Evolutionary conservation across 2,113 vertebrate genomes (phyloP).

Genomic region (Phasianus colchicus): DNA sequence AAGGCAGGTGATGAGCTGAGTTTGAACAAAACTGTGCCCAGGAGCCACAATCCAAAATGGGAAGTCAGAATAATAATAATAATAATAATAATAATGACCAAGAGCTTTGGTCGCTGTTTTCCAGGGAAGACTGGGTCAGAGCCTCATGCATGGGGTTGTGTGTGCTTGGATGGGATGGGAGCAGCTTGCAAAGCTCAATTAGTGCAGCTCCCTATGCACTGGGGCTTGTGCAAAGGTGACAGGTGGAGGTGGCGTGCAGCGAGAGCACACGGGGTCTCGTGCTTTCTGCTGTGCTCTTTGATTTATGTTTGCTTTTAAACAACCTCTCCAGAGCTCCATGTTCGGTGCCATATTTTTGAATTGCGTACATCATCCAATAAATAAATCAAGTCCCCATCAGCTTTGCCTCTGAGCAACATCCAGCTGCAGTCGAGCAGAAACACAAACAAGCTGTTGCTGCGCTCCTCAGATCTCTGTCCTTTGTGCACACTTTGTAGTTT

Average conservation of each 20-base stretch:
- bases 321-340: neutral
- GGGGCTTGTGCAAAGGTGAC: neutral
- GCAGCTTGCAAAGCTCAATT: rapidly evolving
- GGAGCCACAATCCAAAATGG: neutral
- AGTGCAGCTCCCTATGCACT: rapidly evolving
- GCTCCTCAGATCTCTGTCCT: neutral
- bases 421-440: conserved; percentile 30
- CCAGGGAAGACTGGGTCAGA: neutral
- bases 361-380: neutral
- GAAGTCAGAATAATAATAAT: neutral
- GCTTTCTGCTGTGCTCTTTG: neutral
- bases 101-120: rapidly evolving
- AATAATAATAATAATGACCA: rapidly evolving
- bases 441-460: neutral
- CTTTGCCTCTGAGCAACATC: conserved; percentile 42
- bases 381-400: conserved; percentile 25
- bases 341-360: neutral
- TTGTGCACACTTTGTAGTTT: neutral
- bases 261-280: neutral
- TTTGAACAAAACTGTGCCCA: rapidly evolving
- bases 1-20: neutral
- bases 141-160: rapidly evolving
- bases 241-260: neutral
- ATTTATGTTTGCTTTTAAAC: neutral
- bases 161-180: rapidly evolving